Conservation (phyloP, 2,797 vertebrate species). For the Protonibea diacanthus region DNA sequence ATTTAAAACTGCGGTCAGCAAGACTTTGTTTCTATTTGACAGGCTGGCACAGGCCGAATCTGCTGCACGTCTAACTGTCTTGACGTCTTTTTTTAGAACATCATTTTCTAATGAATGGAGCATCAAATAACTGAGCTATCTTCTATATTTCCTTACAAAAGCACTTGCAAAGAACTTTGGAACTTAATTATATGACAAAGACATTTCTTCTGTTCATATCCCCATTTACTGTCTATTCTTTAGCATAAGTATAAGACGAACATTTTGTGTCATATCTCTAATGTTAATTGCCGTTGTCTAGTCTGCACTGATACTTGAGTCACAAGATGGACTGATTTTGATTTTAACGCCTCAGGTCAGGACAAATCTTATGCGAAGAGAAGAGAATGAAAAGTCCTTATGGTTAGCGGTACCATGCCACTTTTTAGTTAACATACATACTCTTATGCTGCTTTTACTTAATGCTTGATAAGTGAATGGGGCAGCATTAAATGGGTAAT, state of each 20-base stretch:
- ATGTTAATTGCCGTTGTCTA: not conserved
- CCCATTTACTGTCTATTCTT: not conserved
- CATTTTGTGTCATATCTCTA: not conserved
- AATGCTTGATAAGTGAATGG: not conserved
- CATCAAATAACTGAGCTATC: not conserved
- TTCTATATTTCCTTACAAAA: not conserved
- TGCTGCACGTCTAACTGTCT: not conserved
- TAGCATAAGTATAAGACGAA: no score
- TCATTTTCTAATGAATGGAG: not conserved
- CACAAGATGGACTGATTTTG: slow-evolving; percentile 8
- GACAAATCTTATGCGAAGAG: not conserved
- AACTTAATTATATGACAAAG: not conserved
- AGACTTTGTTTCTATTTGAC: slow-evolving; percentile 34
- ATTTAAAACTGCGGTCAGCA: slow-evolving; percentile 43
- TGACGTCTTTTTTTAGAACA: slow-evolving; percentile 1
- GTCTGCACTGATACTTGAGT: not conserved
- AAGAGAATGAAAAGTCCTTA: not conserved
- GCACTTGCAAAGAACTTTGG: not conserved
- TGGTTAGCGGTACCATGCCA: not conserved
- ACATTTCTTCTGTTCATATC: not conserved
- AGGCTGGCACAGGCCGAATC: not conserved
- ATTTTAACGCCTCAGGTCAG: not conserved
- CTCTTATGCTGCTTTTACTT: not conserved
- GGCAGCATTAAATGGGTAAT: not conserved
- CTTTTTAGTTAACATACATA: not conserved